These are phyloP conservation scores for Tetramorium bicarinatum DNA, from an alignment of 2,888 invertebrate species.

Conservation along the genomic window DNA sequence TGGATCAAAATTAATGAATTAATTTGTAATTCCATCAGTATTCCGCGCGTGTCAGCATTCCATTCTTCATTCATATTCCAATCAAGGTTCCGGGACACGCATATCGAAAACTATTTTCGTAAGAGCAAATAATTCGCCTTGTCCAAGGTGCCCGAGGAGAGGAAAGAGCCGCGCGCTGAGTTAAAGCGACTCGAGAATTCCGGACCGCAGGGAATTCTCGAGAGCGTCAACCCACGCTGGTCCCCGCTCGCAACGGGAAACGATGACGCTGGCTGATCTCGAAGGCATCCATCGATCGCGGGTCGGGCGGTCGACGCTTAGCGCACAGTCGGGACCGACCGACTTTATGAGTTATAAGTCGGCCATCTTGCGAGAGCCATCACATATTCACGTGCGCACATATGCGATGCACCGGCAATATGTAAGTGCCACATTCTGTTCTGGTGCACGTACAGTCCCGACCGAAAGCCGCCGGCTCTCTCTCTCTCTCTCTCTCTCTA, in stretches of 20 bases:
- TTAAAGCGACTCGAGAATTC: conserved; percentile 38
- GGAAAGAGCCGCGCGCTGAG: conserved; percentile 1
- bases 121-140: conserved; percentile 12
- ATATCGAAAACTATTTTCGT: neutral
- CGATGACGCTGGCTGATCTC: conserved; percentile 75
- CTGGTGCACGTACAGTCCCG: conserved; percentile 81
- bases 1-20: neutral
- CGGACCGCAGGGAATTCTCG: conserved; percentile 69
- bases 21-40: neutral
- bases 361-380: conserved; percentile 85
- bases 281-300: conserved; percentile 82
- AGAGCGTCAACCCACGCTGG: conserved; percentile 75
- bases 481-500: no score
- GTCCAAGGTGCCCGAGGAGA: conserved; percentile 14
- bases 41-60: neutral
- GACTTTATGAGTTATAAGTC: conserved; percentile 86
- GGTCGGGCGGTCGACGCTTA: conserved; percentile 73
- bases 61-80: neutral
- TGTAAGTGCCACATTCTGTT: conserved; percentile 84
- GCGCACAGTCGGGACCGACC: conserved; percentile 73
- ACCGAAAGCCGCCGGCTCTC: conserved; percentile 70
- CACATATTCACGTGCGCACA: conserved; percentile 84
- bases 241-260: conserved; percentile 69
- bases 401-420: conserved; percentile 83
- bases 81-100: conserved; percentile 16